Base-by-base conservation (phyloP, 2,113 vertebrate species). In the Caracal caracal region DNA sequence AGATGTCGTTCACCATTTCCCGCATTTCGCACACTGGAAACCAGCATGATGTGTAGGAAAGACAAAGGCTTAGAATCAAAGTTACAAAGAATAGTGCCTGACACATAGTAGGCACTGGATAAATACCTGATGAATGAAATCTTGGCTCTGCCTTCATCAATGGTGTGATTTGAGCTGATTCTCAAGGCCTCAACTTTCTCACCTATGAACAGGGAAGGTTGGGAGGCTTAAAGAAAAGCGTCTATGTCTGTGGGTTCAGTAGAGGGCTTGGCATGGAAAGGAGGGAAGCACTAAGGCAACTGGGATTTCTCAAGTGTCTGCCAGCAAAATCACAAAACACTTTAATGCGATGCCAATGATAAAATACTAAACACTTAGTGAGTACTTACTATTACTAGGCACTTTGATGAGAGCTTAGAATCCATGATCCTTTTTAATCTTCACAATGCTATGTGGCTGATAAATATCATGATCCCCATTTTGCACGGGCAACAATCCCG, bases 371-470 rank as follows among this genome's bases (percentile, higher is more conserved):
- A 40, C 85, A 95, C 53, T 85, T 73, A 61, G 12, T 76, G 35
- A 82, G 73, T 24, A 13, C 61, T 61, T 75, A 70, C 71, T 51
- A 51, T 19, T 78, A 37, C 82, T 12, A n/a, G 43, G 11, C 53
- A 76, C 49, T 88, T 89, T 70, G 47, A 87, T 80, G 85, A 94
- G 59, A 78, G 43, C 20, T 80, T 61, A 73, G n/a, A 17, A 88
- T 35, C 51, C 37, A 26, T 90, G 47, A 80, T 71, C 40, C 13
- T 51, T 81, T 79, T 68, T 90, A 75, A 81, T 80, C 70, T 94
- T 93, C 71, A 85, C 88, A 82, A n/a, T 47, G 56, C 9, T 22
- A 40, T 35, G 49, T 66, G 22, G 37, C 43, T 81, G 68, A 47
- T 88, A 88, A 85, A 82, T 47, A 84, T n/a, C 28, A 63, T 73